These are phyloP conservation scores for Ditula angustiorana DNA, from an alignment of 2,888 invertebrate genomes.

Conservation along the genomic window DNA sequence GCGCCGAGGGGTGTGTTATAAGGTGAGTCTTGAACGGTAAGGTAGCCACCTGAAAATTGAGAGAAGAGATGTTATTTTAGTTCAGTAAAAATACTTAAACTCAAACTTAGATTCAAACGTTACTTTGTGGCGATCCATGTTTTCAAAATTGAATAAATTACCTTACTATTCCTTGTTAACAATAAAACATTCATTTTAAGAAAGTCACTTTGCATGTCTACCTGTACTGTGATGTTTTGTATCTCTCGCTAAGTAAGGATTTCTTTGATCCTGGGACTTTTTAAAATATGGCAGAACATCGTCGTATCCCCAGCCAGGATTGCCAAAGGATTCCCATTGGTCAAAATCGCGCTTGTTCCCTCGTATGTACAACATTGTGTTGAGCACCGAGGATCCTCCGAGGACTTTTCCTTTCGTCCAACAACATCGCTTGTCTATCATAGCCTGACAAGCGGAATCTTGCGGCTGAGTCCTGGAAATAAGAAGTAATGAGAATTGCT, in stretches of 20 bases:
- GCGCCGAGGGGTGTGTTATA: slow-evolving; percentile 93
- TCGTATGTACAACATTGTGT: slow-evolving; percentile 96
- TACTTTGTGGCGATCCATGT: no score
- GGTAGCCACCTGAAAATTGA: slow-evolving; percentile 87
- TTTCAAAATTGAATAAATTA: no score
- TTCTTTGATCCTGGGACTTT: slow-evolving; percentile 95
- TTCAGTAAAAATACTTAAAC: no score
- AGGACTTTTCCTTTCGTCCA: slow-evolving; percentile 96
- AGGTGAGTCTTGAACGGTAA: slow-evolving; percentile 91
- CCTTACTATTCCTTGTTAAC: no score
- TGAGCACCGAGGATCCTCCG: slow-evolving; percentile 94
- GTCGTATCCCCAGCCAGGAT: slow-evolving; percentile 95
- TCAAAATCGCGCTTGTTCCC: slow-evolving; percentile 95
- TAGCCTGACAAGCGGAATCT: slow-evolving; percentile 93
- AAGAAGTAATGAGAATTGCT: neutral
- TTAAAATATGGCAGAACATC: slow-evolving; percentile 93
- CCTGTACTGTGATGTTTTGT: slow-evolving; percentile 90
- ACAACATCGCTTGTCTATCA: slow-evolving; percentile 92
- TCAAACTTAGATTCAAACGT: no score
- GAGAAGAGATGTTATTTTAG: slow-evolving; percentile 3
- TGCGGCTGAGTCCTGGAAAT: slow-evolving; percentile 92
- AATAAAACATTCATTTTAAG: no score
- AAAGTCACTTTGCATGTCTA: slow-evolving; percentile 54
- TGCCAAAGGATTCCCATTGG: slow-evolving; percentile 94
- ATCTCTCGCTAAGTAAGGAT: slow-evolving; percentile 93